Evolutionary conservation across 2,888 invertebrate species (phyloP), one percentile per base, ranked within the genome.

Genomic region (Minunthozetes semirufus): DNA sequence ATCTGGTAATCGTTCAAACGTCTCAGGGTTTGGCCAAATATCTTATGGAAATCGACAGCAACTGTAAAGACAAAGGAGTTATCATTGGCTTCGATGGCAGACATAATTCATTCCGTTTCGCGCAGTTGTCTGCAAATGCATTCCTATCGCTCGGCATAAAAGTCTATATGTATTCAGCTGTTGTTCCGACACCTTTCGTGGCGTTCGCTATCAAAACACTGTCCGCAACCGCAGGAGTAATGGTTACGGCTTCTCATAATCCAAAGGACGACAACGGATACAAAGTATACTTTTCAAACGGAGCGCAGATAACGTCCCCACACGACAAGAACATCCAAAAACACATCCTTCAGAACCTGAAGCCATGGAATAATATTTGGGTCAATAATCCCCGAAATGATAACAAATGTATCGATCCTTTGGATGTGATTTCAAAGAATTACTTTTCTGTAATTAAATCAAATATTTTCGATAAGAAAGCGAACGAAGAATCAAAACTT

Each of bases 201-300:
- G 91, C 99, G 0, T 99, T 91, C 83, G 88, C 89, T 0, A 90
- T 95, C 0, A 85, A 86, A 2, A 85, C 88, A 77, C 88, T 88
- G 76, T 87, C 88, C 22, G 90, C 91, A 74, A 88, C 89, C 0
- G 92, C 90, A 66, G 74, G 74, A 42, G 50, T 96, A 6, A 94
- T 96, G 92, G 88, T 96, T 6, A 97, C 96, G 0, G 96, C 96
- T 0, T 95, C 94, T 0, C 96, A 96, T 81, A 96, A 96, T 84
- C 96, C 95, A 0, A 94, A 93, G 82, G 89, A 94, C 38, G 95
- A 97, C 81, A 96, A 96, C 82, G 96, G 96, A 0, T 99, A 97
- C 82, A 99, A 99, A 85, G 96, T 96, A 8, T 99, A 97, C 83
- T 96, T 94, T 90, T 85, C 87, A 11, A 98, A 97, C 83, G 94